Conservation (phyloP, 1,140 invertebrate genomes). For the Neocloeon triangulifer region DNA sequence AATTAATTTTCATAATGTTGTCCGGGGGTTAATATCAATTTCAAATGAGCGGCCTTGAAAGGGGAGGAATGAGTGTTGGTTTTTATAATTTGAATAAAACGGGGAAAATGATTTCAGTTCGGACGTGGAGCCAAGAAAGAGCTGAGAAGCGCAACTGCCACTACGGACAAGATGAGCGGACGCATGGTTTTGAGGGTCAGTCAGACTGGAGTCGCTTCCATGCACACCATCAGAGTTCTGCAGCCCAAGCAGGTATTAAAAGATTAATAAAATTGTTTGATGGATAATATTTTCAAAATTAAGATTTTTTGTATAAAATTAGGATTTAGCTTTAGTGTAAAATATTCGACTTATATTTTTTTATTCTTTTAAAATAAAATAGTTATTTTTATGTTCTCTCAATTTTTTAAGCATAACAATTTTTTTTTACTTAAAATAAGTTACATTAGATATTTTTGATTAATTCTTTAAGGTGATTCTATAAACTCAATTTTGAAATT, state of each 20-base stretch:
- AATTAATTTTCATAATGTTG: too few species aligned
- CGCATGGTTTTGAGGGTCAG: constrained; percentile 51
- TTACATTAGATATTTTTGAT: background rate
- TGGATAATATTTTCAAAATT: constrained; percentile 3
- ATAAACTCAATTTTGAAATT: too few species aligned
- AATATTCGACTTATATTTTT: too few species aligned
- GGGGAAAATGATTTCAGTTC: constrained; percentile 21
- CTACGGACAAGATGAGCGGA: constrained; percentile 61
- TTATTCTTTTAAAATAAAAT: too few species aligned
- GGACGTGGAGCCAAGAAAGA: constrained; percentile 51
- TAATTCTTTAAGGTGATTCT: too few species aligned
- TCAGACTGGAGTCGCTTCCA: constrained; percentile 45
- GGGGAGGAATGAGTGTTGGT: too few species aligned
- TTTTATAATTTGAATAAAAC: too few species aligned
- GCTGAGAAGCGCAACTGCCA: constrained; percentile 57
- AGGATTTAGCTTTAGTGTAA: background rate
- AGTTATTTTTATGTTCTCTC: background rate
- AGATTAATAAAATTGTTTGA: too few species aligned
- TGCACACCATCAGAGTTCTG: constrained; percentile 58
- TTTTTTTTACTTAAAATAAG: background rate
- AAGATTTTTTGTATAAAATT: constrained; percentile 6
- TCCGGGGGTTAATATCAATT: too few species aligned
- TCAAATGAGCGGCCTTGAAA: too few species aligned
- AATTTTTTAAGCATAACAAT: background rate
- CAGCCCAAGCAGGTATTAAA: constrained; percentile 73